phyloP scores from a whole-genome alignment of 2,113 vertebrate species.

The Conger conger region DNA sequence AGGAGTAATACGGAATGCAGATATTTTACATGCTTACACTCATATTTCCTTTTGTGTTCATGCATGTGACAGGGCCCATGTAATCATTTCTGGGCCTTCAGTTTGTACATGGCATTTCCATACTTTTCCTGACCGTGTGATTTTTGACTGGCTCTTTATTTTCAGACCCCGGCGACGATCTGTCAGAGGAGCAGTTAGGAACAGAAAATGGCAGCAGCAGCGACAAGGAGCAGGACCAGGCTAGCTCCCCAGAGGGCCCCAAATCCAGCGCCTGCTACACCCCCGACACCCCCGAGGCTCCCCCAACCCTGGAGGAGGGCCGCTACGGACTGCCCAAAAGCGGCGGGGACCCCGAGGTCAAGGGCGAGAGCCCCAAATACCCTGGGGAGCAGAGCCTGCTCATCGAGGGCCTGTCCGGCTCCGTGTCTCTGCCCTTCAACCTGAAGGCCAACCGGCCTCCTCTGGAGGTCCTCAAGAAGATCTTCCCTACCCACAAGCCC shows the following conservation, averaged over 20 bases:
- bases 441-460: constrained; percentile 90
- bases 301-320: constrained; percentile 76
- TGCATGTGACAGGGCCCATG: not conserved
- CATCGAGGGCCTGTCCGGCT: constrained; percentile 88
- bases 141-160: not conserved
- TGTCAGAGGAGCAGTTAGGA: constrained; percentile 72
- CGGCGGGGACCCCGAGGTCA: constrained; percentile 67
- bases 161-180: constrained; percentile 81
- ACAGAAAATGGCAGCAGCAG: constrained; percentile 80
- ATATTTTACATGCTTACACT: not conserved
- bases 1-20: not conserved
- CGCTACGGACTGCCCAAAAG: constrained; percentile 73
- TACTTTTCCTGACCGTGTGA: not conserved
- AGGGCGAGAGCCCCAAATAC: constrained; percentile 76
- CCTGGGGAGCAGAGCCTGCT: constrained; percentile 79
- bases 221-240: constrained; percentile 85
- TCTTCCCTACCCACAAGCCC: constrained; percentile 93
- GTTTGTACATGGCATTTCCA: not conserved
- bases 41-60: not conserved
- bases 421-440: constrained; percentile 86
- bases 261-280: constrained; percentile 82
- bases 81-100: not conserved
- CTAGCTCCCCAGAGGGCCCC: constrained; percentile 83
- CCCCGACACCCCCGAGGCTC: constrained; percentile 81
- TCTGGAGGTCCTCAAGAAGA: constrained; percentile 91